Percentiles rank a stretch among this genome's conserved stretches.
These are phyloP conservation scores for Meta bourneti DNA, from an alignment of 2,888 invertebrate genomes.

Conservation along the genomic window DNA sequence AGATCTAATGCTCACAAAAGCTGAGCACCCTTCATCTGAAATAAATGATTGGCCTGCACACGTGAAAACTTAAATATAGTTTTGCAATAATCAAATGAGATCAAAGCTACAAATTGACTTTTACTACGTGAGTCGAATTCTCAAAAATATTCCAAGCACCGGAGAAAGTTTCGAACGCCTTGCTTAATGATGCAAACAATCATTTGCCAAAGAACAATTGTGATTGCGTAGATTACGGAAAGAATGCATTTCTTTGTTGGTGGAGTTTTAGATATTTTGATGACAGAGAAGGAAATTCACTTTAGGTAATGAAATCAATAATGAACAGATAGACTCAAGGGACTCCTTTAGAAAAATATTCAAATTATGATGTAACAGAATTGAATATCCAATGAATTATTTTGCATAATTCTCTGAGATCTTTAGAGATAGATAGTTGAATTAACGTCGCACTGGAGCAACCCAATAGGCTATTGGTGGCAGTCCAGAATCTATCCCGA, in stretches of 20 bases:
- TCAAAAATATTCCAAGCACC: background rate
- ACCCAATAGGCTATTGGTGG: too few relatives aligned
- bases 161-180: background rate
- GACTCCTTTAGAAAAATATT: background rate
- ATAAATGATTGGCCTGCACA: background rate
- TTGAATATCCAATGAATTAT: background rate
- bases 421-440: too few relatives aligned
- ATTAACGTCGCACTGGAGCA: too few relatives aligned
- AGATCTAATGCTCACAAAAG: too few relatives aligned
- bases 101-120: background rate
- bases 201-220: background rate
- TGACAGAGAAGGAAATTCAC: background rate
- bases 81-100: background rate
- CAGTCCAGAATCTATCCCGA: too few relatives aligned
- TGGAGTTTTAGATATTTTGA: too few relatives aligned
- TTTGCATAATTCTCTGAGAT: background rate
- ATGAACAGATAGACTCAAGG: background rate
- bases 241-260: background rate
- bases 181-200: background rate
- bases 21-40: background rate
- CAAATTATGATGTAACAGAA: background rate
- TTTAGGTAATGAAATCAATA: background rate
- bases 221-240: background rate
- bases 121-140: background rate
- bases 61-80: background rate